Conservation (phyloP, 2,888 invertebrate species). For the Cephus runcator region DNA sequence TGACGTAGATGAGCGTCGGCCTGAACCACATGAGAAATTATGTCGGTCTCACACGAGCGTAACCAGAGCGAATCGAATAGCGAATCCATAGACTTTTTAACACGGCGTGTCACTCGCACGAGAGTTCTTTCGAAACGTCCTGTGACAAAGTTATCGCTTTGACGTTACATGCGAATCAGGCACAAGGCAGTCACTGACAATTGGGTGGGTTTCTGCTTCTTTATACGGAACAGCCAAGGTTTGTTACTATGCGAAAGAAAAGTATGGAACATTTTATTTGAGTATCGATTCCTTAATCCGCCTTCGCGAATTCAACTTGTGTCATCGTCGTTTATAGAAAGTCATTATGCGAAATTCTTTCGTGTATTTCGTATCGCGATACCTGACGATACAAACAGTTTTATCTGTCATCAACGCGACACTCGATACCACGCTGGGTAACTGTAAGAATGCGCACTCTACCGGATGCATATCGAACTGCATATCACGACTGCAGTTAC, state of each 20-base stretch:
- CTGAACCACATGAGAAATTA: constrained; percentile 31
- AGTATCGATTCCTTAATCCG: background rate
- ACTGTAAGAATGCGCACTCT: background rate
- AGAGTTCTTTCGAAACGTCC: background rate
- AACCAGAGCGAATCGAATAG: constrained; percentile 40
- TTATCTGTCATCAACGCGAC: background rate
- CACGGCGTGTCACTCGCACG: background rate
- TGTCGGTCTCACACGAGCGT: constrained; percentile 30
- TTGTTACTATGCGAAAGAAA: background rate
- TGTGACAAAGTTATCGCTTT: background rate
- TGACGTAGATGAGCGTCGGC: constrained; percentile 11
- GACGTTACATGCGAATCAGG: background rate
- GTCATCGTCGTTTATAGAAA: background rate
- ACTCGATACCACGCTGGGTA: background rate
- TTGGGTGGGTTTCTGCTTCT: background rate
- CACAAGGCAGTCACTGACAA: background rate
- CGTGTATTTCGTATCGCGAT: background rate
- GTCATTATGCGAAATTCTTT: background rate
- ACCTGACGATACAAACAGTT: background rate
- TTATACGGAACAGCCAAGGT: background rate
- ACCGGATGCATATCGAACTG: background rate
- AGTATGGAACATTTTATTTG: background rate
- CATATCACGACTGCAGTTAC: background rate
- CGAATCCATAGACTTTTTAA: background rate
- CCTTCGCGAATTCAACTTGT: background rate